Evolutionary conservation across 2,888 invertebrate genomes (phyloP).

Genomic region (Ophion costatus): DNA sequence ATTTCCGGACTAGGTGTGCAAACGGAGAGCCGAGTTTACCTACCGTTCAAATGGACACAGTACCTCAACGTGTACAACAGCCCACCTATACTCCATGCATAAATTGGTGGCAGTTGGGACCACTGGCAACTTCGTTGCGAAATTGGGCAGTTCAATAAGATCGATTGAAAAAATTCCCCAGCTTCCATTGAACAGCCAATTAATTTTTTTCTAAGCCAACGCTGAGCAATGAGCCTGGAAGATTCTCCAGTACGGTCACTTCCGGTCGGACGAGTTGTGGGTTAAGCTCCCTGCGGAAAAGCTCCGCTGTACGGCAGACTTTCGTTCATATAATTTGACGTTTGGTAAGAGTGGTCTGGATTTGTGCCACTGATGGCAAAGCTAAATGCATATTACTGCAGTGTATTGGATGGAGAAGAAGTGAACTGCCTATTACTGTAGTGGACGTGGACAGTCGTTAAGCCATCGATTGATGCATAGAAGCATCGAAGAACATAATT

Average conservation of each 20-base stretch:
- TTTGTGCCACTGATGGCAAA: background rate
- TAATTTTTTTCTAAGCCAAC: background rate
- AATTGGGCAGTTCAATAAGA: background rate
- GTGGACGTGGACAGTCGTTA: background rate
- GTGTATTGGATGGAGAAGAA: background rate
- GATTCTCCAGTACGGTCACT: background rate
- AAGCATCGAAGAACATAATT: background rate
- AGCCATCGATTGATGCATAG: background rate
- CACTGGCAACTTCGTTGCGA: background rate
- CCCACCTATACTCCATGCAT: background rate
- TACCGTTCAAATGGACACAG: slow-evolving; percentile 18
- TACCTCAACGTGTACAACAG: slow-evolving; percentile 23
- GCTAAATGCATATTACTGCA: background rate
- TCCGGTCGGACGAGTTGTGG: background rate
- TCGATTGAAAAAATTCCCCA: background rate
- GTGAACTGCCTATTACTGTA: background rate
- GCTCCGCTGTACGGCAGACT: background rate
- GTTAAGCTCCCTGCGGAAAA: background rate
- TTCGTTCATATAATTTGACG: background rate
- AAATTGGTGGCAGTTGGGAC: background rate
- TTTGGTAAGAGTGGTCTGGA: background rate
- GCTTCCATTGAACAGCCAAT: background rate
- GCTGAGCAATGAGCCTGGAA: no score
- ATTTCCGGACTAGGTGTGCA: slow-evolving; percentile 52
- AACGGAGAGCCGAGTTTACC: slow-evolving; percentile 46